Percentiles rank a stretch among this genome's conserved stretches.
These are phyloP conservation scores for Cynodonichthys magdalenae DNA, from an alignment of 2,797 vertebrate genomes.

Conservation along the genomic window DNA sequence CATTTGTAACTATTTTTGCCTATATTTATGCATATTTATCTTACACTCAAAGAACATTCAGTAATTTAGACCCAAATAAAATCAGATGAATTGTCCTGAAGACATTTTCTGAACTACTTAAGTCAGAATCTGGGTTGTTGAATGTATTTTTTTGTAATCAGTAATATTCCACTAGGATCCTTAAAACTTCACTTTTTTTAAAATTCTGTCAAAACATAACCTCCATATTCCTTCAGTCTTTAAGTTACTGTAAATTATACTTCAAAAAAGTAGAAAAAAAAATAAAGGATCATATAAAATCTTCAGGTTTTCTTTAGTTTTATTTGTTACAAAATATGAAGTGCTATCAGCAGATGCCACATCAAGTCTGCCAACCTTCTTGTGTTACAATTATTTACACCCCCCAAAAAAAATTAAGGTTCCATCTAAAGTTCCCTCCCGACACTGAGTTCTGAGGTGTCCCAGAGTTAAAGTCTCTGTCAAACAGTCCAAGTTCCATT, in stretches of 20 bases:
- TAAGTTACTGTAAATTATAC: neutral
- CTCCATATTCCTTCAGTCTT: neutral
- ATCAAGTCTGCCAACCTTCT: slow-evolving; percentile 66
- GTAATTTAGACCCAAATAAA: too few species aligned
- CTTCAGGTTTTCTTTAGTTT: slow-evolving; percentile 77
- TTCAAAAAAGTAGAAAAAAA: neutral
- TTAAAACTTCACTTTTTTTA: too few species aligned
- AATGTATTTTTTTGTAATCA: too few species aligned
- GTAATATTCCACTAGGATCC: too few species aligned
- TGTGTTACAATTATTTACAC: slow-evolving; percentile 81
- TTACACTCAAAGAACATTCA: too few species aligned
- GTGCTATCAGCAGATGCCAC: slow-evolving; percentile 82
- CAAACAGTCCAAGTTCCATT: slow-evolving; percentile 65
- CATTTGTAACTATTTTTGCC: too few species aligned
- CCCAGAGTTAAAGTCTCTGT: slow-evolving; percentile 69
- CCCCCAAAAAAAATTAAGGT: slow-evolving; percentile 56
- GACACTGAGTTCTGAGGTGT: slow-evolving; percentile 55
- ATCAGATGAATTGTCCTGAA: too few species aligned
- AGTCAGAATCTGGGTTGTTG: too few species aligned
- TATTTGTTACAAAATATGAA: slow-evolving; percentile 88
- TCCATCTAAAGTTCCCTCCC: slow-evolving; percentile 57
- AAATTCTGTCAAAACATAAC: too few species aligned
- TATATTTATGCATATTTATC: too few species aligned
- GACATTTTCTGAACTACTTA: too few species aligned
- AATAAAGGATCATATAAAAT: slow-evolving; percentile 60